Base-by-base conservation (phyloP, 1,140 invertebrate species). In the Dendrolimus punctatus region DNA sequence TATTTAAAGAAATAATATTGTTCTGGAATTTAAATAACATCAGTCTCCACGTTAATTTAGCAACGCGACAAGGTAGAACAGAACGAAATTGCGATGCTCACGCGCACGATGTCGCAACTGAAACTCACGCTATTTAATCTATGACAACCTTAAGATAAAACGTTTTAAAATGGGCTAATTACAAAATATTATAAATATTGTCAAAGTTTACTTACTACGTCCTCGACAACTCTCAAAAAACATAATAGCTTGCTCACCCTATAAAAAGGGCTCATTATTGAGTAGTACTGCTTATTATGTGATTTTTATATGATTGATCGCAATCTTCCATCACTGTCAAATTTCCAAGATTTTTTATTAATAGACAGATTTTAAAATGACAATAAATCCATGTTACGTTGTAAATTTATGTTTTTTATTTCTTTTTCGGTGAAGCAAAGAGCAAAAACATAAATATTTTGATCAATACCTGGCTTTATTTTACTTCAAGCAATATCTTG, bases 161-260 rank as follows among this genome's bases (percentile, higher is more conserved):
- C 23, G 41, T 45, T 41, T 49, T 46, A 55, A 69, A 74, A 68
- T 73, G 59, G 80, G 70, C 58, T 76, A 75, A 78, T 81, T 81
- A 77, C 78, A 77, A 79, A 81, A 84, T 79, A 76, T 76, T 73
- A 70, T 76, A 84, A 84, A 81, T 73, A 81, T 81, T 74, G 71
- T 72, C 62, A 68, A 67, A 64, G 69, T 68, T 66, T 68, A 53
- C 64, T 56, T 63, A 62, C 50, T n/a, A 39, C 64, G 68, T 68
- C 64, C 60, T 70, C 71, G 53, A 37, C 9, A 53, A 56, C 53
- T 65, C 69, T 70, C 78, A 79, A 59, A n/a, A 49, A 81, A 47
- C 70, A 81, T 69, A 84, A 80, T 67, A 77, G 76, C 81, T 80
- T 84, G 53, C 70, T 71, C 62, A 64, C 62, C 80, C 80, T 66